Conservation (phyloP, 2,797 vertebrate species). For the Chrysocyon brachyurus region DNA sequence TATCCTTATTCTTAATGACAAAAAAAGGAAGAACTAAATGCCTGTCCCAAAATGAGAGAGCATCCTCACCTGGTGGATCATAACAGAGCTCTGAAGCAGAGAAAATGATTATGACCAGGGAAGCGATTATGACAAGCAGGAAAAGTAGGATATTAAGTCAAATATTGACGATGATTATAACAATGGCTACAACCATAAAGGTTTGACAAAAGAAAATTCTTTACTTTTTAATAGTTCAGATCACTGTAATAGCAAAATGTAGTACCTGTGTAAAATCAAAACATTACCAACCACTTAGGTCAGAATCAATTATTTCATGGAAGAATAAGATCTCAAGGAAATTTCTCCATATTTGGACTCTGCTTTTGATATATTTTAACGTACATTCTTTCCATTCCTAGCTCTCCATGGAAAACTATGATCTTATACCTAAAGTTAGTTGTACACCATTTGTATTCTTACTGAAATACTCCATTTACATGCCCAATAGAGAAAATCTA, state of each 20-base stretch:
- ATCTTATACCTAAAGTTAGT: not conserved
- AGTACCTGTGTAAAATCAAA: not conserved
- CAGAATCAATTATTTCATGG: not conserved
- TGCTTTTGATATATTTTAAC: not conserved
- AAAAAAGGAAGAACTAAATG: not conserved
- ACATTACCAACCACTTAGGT: not conserved
- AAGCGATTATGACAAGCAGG: not conserved
- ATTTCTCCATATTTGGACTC: not conserved
- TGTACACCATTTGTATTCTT: not conserved
- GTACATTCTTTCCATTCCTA: not conserved
- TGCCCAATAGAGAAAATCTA: not conserved
- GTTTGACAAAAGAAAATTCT: not conserved
- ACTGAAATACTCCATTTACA: not conserved
- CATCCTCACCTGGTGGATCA: not conserved
- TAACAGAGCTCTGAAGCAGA: not conserved
- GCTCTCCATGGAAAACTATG: not conserved
- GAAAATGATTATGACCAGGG: not conserved
- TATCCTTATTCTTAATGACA: not conserved
- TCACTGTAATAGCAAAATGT: not conserved
- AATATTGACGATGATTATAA: not conserved
- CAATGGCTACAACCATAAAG: not conserved
- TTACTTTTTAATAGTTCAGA: too few species aligned
- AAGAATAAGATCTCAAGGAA: not conserved
- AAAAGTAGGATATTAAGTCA: not conserved
- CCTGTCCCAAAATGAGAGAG: not conserved